Percentiles rank a stretch among this genome's conserved stretches.
These are phyloP conservation scores for Choristoneura fumiferana DNA, from an alignment of 1,140 invertebrate species.

Conservation along the genomic window DNA sequence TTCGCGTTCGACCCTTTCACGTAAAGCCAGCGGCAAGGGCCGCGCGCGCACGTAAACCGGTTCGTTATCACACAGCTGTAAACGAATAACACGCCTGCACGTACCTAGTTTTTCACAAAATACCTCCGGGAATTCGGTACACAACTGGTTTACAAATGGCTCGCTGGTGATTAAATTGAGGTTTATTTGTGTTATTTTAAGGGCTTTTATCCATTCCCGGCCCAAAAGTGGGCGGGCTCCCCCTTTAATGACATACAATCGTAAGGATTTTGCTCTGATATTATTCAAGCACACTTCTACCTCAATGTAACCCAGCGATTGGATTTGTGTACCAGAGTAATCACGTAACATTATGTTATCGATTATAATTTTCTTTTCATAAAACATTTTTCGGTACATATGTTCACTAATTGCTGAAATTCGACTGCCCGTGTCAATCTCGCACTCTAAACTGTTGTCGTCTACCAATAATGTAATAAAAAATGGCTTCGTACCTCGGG, in stretches of 20 bases:
- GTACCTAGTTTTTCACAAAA: constrained; percentile 34
- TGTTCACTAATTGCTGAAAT: constrained; percentile 25
- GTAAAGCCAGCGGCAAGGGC: too few relatives aligned
- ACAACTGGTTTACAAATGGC: constrained; percentile 26
- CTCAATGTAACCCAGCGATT: constrained; percentile 30
- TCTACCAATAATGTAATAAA: not conserved
- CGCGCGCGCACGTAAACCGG: too few relatives aligned
- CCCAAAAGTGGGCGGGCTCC: constrained; percentile 34
- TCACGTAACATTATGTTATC: constrained; percentile 31
- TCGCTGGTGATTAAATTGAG: constrained; percentile 25
- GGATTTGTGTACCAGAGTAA: constrained; percentile 24
- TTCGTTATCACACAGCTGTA: constrained; percentile 32
- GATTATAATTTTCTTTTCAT: constrained; percentile 19
- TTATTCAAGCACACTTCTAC: constrained; percentile 22
- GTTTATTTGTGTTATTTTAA: constrained; percentile 33
- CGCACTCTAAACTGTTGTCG: constrained; percentile 3
- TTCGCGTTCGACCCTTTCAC: too few relatives aligned
- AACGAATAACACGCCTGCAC: constrained; percentile 30
- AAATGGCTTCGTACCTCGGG: not conserved
- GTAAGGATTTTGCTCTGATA: constrained; percentile 20
- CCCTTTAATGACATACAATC: constrained; percentile 37
- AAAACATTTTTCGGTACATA: constrained; percentile 22
- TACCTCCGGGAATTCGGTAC: constrained; percentile 33
- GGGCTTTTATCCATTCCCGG: constrained; percentile 31
- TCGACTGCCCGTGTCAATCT: constrained; percentile 27